Evolutionary conservation across 2,797 vertebrate genomes (phyloP), one percentile per base, ranked within the genome.

Genomic region (Pseudopleuronectes americanus): DNA sequence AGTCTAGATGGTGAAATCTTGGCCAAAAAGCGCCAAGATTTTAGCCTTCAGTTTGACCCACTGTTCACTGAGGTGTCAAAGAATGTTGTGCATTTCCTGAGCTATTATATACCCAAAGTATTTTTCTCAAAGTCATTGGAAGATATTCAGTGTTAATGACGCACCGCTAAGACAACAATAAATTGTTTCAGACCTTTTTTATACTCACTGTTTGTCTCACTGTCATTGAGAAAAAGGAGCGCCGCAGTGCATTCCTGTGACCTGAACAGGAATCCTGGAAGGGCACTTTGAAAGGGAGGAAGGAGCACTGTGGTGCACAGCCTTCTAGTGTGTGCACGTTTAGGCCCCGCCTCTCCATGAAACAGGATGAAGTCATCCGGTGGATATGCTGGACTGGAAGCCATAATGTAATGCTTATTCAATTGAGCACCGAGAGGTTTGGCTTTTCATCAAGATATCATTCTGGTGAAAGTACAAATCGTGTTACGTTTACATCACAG

Each of bases 201-300:
- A 22, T 14, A 10, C 28, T 59, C 19, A 14, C 2, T 41, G 36
- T 21, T n/a, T 71, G 57, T 72, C 41, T 52, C 23, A 19, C 17
- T 47, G 51, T 68, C 59, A 22, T 19, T 64, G 64, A 75, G 57
- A 59, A 72, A 77, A 70, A 67, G 41, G 21, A 74, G 9, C 2
- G 0, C 21, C 55, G 73, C 51, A 51, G 19, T 58, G 36, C 55
- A 71, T 84, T 89, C 69, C 57, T 84, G 23, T 77, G 68, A 87
- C 68, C 72, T 77, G 64, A 75, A 68, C 76, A 74, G 68, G 60
- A 87, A 84, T 88, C 78, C 80, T 88, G 71, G 74, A 89, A 85
- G 81, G 70, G 62, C 57, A 51, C 57, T 80, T 71, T 74, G 57
- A 74, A 59, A 81, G 84, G 83, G 86, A 91, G 90, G 89, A 90